Conservation (phyloP, 2,113 vertebrate genomes). For the Ellobius talpinus region DNA sequence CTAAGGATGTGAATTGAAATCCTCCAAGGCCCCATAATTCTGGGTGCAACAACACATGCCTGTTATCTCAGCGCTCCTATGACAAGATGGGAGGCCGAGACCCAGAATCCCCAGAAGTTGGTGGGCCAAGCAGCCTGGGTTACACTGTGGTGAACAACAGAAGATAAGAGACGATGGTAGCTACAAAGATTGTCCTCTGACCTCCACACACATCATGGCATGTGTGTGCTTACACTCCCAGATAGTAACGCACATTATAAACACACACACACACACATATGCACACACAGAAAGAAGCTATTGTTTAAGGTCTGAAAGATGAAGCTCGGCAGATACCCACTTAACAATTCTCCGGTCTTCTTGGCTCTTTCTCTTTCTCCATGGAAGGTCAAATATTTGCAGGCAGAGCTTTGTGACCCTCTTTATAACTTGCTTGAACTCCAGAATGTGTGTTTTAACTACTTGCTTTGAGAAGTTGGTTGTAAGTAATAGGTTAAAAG, state of each 20-base stretch:
- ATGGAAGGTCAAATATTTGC: not conserved
- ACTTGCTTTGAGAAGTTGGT: not conserved
- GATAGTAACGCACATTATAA: not conserved
- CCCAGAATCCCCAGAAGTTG: not conserved
- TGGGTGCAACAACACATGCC: too few species aligned
- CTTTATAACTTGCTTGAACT: not conserved
- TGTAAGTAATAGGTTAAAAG: not conserved
- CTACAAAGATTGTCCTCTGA: not conserved
- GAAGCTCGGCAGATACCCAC: not conserved
- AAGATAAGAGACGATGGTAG: too few species aligned
- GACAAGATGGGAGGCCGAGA: not conserved
- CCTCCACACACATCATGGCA: not conserved
- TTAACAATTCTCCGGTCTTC: not conserved
- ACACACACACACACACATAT: not conserved
- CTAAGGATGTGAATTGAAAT: not conserved
- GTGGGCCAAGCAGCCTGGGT: too few species aligned
- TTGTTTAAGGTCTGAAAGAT: not conserved
- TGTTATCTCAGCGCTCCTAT: not conserved
- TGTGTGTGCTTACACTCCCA: not conserved
- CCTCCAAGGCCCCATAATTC: too few species aligned
- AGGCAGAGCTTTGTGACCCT: not conserved
- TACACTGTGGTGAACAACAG: not conserved
- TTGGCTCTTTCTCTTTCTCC: not conserved
- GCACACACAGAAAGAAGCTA: not conserved
- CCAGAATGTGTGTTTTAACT: not conserved